Base-by-base conservation (phyloP, 2,888 invertebrate genomes). In the Conchocele bisecta region DNA sequence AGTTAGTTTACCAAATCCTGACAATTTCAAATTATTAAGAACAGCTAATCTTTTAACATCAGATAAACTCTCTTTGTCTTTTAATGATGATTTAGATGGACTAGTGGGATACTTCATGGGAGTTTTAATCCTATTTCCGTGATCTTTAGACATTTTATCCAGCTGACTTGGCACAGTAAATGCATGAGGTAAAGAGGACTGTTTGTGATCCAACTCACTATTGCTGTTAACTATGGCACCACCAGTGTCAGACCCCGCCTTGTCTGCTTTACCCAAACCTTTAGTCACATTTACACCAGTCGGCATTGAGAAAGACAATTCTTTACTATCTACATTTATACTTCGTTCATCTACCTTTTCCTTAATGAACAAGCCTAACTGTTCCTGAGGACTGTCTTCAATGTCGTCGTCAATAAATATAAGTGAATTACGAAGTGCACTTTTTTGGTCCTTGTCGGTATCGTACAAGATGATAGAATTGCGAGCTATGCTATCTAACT, bases 81-180 rank as follows among this genome's bases (percentile, higher is more conserved):
- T 88, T 41, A 86, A 80, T 46, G 83, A 75, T 51, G 83, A 79
- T 59, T 83, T 83, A 11, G 86, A 83, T 11, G 84, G 81, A 75
- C 85, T 84, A 61, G 83, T 77, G 9, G 73, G 76, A 56, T 83
- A 82, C 58, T 83, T 85, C 42, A 83, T 72, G 41, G 85, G 86
- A 17, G 80, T 79, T 24, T 83, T 85, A 46, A 86, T 84, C 41
- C 86, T 65, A 65, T 86, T 88, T 48, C 86, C 86, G 37, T 86
- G 82, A 70, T 87, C 86, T 80, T 87, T 87, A 35, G 80, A 81
- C 42, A 84, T 72, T 72, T 85, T 86, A 42, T 86, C 85, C 76
- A 86, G 84, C 77, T 83, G 84, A 68, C 81, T 79, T 31, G 86
- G 85, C 78, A 85, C 84, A 81, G 82, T 81, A 54, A 69, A 71